Evolutionary conservation across 2,797 vertebrate species (phyloP).

Genomic region (Arctocebus calabarensis): DNA sequence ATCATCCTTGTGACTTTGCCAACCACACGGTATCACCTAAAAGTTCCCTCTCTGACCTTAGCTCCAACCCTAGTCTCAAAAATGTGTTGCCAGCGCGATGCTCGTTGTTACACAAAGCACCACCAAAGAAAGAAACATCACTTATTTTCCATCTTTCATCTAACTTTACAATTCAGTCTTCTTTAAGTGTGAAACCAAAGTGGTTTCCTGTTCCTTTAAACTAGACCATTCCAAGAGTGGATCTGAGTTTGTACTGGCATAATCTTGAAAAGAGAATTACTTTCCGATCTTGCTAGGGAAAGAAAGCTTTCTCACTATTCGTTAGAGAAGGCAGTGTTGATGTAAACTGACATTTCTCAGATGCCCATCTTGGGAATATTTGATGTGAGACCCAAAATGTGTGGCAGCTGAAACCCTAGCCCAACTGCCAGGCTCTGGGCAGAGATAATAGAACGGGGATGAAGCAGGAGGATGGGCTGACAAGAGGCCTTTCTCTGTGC

Average conservation of each 20-base stretch:
- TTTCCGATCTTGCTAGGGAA: slow-evolving; percentile 2
- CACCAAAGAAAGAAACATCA: neutral
- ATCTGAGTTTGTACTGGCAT: slow-evolving; percentile 57
- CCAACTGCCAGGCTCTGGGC: slow-evolving; percentile 73
- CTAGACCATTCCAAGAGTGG: slow-evolving; percentile 25
- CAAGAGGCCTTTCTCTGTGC: slow-evolving; percentile 69
- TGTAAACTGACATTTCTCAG: slow-evolving; percentile 77
- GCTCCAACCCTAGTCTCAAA: neutral
- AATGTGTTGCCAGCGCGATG: neutral
- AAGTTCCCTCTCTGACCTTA: neutral
- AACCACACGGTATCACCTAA: neutral
- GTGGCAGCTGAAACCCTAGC: slow-evolving; percentile 73
- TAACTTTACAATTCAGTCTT: neutral
- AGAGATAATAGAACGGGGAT: slow-evolving; percentile 71
- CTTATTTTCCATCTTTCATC: slow-evolving; percentile 10
- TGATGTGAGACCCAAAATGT: slow-evolving; percentile 69
- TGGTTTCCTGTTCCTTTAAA: slow-evolving; percentile 64
- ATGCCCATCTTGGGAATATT: slow-evolving; percentile 76
- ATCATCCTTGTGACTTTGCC: neutral
- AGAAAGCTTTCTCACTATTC: slow-evolving; percentile 44
- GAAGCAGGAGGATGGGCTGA: slow-evolving; percentile 1
- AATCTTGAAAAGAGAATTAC: slow-evolving; percentile 55
- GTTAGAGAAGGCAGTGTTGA: slow-evolving; percentile 61
- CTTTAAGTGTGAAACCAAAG: slow-evolving; percentile 19
- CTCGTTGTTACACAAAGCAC: neutral